Percentiles rank a stretch among this genome's conserved stretches.
Conservation (phyloP, 2,888 invertebrate species). For the Xestoiulus laeticollis region DNA sequence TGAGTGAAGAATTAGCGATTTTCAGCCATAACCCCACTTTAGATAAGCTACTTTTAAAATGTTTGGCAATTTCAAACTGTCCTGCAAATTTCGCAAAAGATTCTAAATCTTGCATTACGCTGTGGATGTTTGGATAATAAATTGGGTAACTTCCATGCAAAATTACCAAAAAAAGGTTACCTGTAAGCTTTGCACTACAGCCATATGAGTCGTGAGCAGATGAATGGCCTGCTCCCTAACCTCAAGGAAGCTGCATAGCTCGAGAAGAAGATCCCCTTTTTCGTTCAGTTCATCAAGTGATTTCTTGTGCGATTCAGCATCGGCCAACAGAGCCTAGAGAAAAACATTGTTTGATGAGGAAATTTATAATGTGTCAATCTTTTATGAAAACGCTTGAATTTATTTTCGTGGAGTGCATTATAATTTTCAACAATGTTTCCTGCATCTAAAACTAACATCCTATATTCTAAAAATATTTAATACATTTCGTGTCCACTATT, state of each 20-base stretch:
- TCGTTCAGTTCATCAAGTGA: conserved; percentile 85
- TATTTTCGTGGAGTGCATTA: too few relatives aligned
- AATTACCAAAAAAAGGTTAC: conserved; percentile 60
- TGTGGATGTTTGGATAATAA: not conserved
- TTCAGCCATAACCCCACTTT: too few relatives aligned
- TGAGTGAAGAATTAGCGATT: not conserved
- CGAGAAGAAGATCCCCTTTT: conserved; percentile 85
- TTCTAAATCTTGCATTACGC: too few relatives aligned
- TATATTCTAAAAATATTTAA: too few relatives aligned
- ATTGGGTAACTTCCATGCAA: not conserved
- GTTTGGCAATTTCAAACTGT: too few relatives aligned
- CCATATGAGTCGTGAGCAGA: conserved; percentile 82
- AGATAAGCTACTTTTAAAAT: too few relatives aligned
- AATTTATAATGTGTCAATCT: too few relatives aligned
- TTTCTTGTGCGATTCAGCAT: conserved; percentile 79
- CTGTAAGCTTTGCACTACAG: conserved; percentile 80
- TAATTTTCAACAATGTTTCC: too few relatives aligned
- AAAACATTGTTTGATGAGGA: not conserved
- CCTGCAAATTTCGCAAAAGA: not conserved
- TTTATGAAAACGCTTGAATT: too few relatives aligned
- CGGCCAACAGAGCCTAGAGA: conserved; percentile 73
- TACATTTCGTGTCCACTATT: too few relatives aligned
- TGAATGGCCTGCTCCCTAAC: conserved; percentile 87
- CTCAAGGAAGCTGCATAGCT: conserved; percentile 83
- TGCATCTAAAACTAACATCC: too few relatives aligned